phyloP scores from a whole-genome alignment of 2,888 invertebrate species.

The Tetragnatha montana region DNA sequence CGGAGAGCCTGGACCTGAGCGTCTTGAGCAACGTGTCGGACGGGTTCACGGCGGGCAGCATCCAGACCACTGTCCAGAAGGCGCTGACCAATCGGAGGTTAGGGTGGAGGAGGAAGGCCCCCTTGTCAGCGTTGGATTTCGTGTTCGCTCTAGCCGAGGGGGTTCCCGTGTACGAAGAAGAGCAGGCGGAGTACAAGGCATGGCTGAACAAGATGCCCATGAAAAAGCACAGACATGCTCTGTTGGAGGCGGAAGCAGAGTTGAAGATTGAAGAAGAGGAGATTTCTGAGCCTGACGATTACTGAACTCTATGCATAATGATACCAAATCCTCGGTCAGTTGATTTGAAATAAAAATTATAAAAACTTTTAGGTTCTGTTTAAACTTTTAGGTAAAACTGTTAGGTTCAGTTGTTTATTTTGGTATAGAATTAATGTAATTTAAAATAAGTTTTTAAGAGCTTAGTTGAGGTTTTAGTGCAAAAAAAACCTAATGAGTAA shows the following conservation, averaged over 20 bases:
- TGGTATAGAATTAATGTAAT: too few species aligned
- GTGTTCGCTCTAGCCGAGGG: conserved; percentile 10
- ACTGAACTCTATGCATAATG: neutral
- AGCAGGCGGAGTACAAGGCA: conserved; percentile 23
- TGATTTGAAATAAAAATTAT: neutral
- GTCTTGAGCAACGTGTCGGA: conserved; percentile 92
- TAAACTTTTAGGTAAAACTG: too few species aligned
- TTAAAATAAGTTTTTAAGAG: too few species aligned
- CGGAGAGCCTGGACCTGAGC: conserved; percentile 79
- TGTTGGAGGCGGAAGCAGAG: conserved; percentile 33
- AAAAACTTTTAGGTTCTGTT: neutral
- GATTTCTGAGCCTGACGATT: conserved; percentile 5
- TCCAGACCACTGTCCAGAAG: conserved; percentile 75
- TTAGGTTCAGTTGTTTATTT: too few species aligned
- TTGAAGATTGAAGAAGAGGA: conserved; percentile 14
- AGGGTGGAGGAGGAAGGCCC: conserved; percentile 18
- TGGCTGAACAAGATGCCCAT: conserved; percentile 53
- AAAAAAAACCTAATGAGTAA: too few species aligned
- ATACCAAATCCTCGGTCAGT: too few species aligned
- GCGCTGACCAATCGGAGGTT: conserved; percentile 53
- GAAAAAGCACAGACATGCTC: conserved; percentile 4
- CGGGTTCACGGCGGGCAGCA: conserved; percentile 89
- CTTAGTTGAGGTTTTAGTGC: too few species aligned
- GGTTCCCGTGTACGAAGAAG: conserved; percentile 60
- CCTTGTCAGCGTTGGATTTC: conserved; percentile 35